Evolutionary conservation across 2,113 vertebrate genomes (phyloP).

Genomic region (Chloroceryle aenea): DNA sequence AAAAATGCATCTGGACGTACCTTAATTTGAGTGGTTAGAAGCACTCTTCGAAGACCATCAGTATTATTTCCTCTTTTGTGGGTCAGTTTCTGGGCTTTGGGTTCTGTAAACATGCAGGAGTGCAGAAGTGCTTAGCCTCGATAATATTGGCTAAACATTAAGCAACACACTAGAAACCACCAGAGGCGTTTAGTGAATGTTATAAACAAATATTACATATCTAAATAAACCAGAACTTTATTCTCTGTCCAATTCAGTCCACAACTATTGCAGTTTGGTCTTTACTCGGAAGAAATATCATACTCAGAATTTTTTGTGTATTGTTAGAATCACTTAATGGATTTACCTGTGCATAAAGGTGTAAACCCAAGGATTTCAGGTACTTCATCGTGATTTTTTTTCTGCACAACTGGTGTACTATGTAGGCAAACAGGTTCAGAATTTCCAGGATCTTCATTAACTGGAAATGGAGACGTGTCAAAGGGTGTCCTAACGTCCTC

Average conservation of each 20-base stretch:
- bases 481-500: not conserved
- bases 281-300: not conserved
- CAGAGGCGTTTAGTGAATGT: not conserved
- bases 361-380: constrained; percentile 80
- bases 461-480: constrained; percentile 63
- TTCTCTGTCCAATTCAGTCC: not conserved
- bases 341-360: constrained; percentile 84
- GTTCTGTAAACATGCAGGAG: constrained; percentile 56
- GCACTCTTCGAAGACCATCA: constrained; percentile 84
- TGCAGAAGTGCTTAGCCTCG: not conserved
- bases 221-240: not conserved
- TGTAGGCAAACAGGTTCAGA: constrained; percentile 76
- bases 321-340: not conserved
- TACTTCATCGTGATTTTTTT: constrained; percentile 59
- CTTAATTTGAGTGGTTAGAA: constrained; percentile 91
- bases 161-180: not conserved
- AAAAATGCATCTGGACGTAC: constrained; percentile 75
- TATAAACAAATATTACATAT: not conserved
- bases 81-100: constrained; percentile 79
- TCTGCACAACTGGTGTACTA: constrained; percentile 84
- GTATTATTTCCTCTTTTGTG: constrained; percentile 80
- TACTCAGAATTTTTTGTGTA: not conserved
- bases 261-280: not conserved
- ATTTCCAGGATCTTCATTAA: constrained; percentile 49
- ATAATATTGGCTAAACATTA: not conserved